Base-by-base conservation (phyloP, 2,797 vertebrate genomes). In the Falco rusticolus region DNA sequence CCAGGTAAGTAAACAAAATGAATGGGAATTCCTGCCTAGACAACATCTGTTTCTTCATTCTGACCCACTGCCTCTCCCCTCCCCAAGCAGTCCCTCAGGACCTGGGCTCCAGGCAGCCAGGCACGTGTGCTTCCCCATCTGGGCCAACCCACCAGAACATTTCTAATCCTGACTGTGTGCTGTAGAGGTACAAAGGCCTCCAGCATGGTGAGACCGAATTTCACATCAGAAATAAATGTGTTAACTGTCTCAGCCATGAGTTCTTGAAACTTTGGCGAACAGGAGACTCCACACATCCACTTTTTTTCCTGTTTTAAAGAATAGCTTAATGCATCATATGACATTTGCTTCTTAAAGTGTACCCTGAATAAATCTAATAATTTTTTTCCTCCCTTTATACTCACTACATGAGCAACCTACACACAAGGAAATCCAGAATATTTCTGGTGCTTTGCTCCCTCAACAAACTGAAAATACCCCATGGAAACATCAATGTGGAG, bases 1-100 rank as follows among this genome's bases (percentile, higher is more conserved):
- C 34, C 75, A 95, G 81, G 68, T 91, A 76, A 87, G 41, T 65
- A 94, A 91, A 83, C n/a, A 70, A 92, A 83, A 64, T 47, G 13
- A 89, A 68, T 29, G 24, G 26, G 20, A 87, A 91, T 71, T 92
- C 64, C 89, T 91, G 84, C 78, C 41, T 61, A 77, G 84, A 48
- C 8, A 91, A 59, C 75, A 93, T 24, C 78, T 85, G 60, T 71
- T 87, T 39, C 50, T 88, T 80, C 39, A 33, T 65, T 87, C 66
- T 80, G 37, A 77, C 34, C 29, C 29, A 11, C 17, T 71, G 63
- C 21, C 21, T 71, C 21, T 39, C 10, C 26, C 7, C 2, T 57
- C 16, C 48, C 65, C 13, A 19, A 13, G 24, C 60, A 33, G 18
- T 26, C 47, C 16, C 16, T 54, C 71, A 60, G 59, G 33, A 85